A percentile compares a stretch with the other conserved stretches of the same genome.
phyloP scores from a whole-genome alignment of 2,113 vertebrate species.

The Myotis lucifugus region DNA sequence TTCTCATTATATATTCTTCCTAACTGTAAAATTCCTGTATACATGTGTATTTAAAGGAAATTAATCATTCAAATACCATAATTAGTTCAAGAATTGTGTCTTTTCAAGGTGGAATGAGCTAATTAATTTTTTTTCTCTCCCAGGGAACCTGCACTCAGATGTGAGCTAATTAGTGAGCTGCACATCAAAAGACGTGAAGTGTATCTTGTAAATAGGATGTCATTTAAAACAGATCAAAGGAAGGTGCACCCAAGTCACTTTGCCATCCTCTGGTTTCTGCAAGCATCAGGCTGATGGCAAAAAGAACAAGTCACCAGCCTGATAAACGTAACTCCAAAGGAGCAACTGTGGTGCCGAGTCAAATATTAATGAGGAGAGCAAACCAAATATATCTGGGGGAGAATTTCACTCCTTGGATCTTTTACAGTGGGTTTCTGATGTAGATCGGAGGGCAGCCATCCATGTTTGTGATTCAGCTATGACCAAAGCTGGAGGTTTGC shows the following conservation, averaged over 20 bases:
- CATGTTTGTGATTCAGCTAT: background rate
- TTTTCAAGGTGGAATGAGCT: constrained; percentile 71
- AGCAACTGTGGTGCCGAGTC: background rate
- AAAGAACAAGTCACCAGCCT: background rate
- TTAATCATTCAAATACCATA: constrained; percentile 76
- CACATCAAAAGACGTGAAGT: constrained; percentile 73
- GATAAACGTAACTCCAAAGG: background rate
- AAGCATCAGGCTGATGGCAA: background rate
- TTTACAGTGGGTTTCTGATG: background rate
- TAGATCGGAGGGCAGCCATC: background rate
- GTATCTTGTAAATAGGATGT: constrained; percentile 77
- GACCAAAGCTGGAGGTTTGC: background rate
- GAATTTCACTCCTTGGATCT: background rate
- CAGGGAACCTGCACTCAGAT: constrained; percentile 69
- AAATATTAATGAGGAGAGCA: background rate
- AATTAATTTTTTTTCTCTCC: constrained; percentile 74
- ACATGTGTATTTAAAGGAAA: constrained; percentile 75
- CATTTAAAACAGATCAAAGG: constrained; percentile 73
- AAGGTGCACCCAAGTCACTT: constrained; percentile 44
- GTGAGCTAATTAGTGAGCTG: constrained; percentile 74
- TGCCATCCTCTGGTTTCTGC: background rate
- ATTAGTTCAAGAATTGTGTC: constrained; percentile 78
- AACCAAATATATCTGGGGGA: background rate
- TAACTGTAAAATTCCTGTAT: constrained; percentile 58
- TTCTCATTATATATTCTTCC: constrained; percentile 46